Evolutionary conservation across 2,113 vertebrate genomes (phyloP).

Genomic region (Leptodactylus fuscus): DNA sequence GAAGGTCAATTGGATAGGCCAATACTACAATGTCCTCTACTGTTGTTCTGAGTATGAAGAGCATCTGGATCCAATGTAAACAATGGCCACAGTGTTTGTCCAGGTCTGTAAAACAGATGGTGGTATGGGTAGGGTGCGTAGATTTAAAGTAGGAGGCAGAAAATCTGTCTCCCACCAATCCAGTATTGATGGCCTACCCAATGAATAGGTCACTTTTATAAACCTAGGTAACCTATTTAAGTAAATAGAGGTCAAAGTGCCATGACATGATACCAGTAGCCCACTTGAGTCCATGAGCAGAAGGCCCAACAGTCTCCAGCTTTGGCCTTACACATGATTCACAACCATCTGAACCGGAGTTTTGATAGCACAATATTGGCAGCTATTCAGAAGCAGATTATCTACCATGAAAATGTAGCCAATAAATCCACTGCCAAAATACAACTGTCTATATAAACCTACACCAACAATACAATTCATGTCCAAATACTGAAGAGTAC

Average conservation of each 20-base stretch:
- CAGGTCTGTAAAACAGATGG: too few relatives aligned
- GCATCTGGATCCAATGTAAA: too few relatives aligned
- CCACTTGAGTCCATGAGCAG: neutral
- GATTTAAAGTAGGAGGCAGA: too few relatives aligned
- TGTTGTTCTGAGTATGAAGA: too few relatives aligned
- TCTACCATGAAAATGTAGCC: neutral
- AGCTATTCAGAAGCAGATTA: neutral
- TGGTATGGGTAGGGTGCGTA: too few relatives aligned
- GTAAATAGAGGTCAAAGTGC: neutral
- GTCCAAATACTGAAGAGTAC: neutral
- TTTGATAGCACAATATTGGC: neutral
- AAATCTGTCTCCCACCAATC: too few relatives aligned
- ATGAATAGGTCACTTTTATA: too few relatives aligned
- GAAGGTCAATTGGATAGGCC: too few relatives aligned
- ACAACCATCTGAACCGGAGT: neutral
- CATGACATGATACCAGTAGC: neutral
- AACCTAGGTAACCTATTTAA: too few relatives aligned
- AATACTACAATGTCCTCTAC: too few relatives aligned
- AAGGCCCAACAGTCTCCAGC: neutral
- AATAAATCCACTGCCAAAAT: neutral
- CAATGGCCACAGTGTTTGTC: too few relatives aligned
- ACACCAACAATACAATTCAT: neutral
- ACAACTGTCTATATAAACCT: neutral
- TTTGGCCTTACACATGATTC: neutral
- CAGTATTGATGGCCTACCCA: too few relatives aligned